phyloP scores from a whole-genome alignment of 2,888 invertebrate genomes.

The Himalopsyche anomala region DNA sequence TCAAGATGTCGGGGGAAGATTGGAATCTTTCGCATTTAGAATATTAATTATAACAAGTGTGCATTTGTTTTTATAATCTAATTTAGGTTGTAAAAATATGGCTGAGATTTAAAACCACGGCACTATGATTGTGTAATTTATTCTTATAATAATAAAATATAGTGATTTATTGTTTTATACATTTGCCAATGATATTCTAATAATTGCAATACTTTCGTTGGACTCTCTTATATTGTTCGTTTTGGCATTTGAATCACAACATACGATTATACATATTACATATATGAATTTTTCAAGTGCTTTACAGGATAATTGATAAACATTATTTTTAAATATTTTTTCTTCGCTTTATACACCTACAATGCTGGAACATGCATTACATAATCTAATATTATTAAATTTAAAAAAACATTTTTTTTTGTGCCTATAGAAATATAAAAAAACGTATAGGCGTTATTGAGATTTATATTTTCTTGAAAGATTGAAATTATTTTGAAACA shows the following conservation, averaged over 20 bases:
- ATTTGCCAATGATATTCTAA: slow-evolving; percentile 42
- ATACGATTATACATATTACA: not conserved
- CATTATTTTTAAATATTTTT: not conserved
- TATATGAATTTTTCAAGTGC: slow-evolving; percentile 28
- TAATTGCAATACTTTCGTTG: slow-evolving; percentile 42
- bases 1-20: too few relatives aligned
- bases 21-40: not conserved
- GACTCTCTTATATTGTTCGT: slow-evolving; percentile 19
- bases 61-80: slow-evolving; percentile 31
- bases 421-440: not conserved
- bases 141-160: slow-evolving; percentile 36
- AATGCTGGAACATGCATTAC: slow-evolving; percentile 19
- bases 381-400: not conserved
- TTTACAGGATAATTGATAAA: not conserved
- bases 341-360: not conserved
- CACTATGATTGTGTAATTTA: slow-evolving; percentile 34
- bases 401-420: not conserved
- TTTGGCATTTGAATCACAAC: slow-evolving; percentile 34
- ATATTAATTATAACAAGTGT: not conserved
- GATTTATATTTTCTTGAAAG: not conserved
- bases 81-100: slow-evolving; percentile 38
- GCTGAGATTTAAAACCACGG: slow-evolving; percentile 37
- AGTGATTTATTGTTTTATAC: slow-evolving; percentile 26
- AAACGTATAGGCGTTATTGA: not conserved
- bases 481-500: not conserved